Percentiles rank a stretch among this genome's conserved stretches.
These are phyloP conservation scores for Leptura quadrifasciata DNA, from an alignment of 2,888 invertebrate genomes.

Conservation along the genomic window DNA sequence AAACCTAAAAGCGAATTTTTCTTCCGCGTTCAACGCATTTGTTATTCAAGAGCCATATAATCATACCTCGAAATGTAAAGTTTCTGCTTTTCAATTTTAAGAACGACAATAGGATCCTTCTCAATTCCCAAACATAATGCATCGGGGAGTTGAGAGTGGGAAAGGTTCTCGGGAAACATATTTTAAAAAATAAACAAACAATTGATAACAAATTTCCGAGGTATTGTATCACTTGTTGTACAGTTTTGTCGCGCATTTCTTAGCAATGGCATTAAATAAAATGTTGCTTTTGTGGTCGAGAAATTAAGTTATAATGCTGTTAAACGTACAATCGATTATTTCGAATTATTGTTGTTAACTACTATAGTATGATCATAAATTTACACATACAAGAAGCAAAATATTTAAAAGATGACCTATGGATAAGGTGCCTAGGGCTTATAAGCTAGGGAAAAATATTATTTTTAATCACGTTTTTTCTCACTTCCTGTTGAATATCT, in stretches of 20 bases:
- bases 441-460: too few species aligned
- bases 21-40: constrained; percentile 17
- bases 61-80: constrained; percentile 32
- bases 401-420: too few species aligned
- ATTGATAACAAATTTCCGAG: constrained; percentile 14
- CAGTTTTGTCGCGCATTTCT: not conserved
- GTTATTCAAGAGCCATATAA: constrained; percentile 36
- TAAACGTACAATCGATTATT: too few species aligned
- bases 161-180: constrained; percentile 14
- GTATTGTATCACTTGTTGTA: not conserved
- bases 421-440: too few species aligned
- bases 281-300: not conserved
- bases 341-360: too few species aligned
- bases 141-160: constrained; percentile 17
- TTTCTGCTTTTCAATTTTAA: constrained; percentile 34
- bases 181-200: constrained; percentile 31
- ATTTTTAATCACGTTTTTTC: too few species aligned
- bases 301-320: not conserved
- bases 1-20: constrained; percentile 5
- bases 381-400: too few species aligned
- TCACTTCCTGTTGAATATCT: too few species aligned
- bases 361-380: too few species aligned
- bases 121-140: constrained; percentile 35
- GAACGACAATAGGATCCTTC: constrained; percentile 29
- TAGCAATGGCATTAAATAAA: not conserved